Evolutionary conservation across 2,113 vertebrate species (phyloP).

Genomic region (Chloropsis cyanopogon): DNA sequence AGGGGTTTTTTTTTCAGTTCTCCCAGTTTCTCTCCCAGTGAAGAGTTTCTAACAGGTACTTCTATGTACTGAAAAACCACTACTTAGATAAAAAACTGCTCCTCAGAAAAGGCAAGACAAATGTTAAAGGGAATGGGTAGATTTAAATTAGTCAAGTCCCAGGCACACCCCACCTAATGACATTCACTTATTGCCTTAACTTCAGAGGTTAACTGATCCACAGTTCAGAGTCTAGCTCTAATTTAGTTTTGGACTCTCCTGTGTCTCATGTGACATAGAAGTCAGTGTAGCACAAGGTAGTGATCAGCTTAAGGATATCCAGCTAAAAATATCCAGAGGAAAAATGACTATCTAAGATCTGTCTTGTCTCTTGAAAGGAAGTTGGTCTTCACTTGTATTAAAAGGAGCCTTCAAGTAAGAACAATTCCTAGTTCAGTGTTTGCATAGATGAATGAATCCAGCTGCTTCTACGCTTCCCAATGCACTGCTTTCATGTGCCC

Average conservation of each 20-base stretch:
- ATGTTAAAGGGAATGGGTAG: not conserved
- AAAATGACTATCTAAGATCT: not conserved
- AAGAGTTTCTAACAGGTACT: not conserved
- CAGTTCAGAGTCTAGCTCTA: not conserved
- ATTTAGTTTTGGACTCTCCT: not conserved
- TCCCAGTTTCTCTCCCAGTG: not conserved
- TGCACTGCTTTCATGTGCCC: not conserved
- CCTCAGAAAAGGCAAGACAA: not conserved
- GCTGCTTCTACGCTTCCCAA: not conserved
- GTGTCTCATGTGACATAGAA: not conserved
- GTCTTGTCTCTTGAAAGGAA: not conserved
- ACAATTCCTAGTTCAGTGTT: not conserved
- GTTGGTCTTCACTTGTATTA: not conserved
- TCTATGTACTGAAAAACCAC: not conserved
- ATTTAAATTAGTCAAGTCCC: not conserved
- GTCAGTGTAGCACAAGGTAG: not conserved
- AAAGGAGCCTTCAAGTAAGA: not conserved
- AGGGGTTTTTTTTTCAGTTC: not conserved
- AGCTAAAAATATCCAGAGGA: not conserved
- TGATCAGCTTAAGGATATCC: not conserved
- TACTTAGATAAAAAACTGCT: not conserved
- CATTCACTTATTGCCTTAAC: not conserved
- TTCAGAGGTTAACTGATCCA: not conserved
- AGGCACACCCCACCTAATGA: not conserved
- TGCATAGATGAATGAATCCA: not conserved